These are phyloP conservation scores for Probosciger aterrimus DNA, from an alignment of 2,113 vertebrate species.

Conservation along the genomic window DNA sequence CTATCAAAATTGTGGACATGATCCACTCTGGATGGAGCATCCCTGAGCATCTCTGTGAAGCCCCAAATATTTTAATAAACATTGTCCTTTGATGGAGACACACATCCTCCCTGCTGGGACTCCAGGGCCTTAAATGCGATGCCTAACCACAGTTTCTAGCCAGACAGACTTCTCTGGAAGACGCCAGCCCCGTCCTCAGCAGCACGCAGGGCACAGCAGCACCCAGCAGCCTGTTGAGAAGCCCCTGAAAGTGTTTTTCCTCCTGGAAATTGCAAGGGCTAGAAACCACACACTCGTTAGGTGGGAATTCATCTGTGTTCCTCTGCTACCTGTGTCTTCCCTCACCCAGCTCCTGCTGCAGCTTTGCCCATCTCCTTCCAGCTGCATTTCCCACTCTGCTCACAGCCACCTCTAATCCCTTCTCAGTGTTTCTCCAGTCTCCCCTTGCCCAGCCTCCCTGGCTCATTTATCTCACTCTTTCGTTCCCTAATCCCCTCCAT, in stretches of 20 bases:
- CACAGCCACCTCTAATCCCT: neutral
- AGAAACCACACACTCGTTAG: neutral
- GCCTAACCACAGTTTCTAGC: neutral
- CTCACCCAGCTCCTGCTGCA: neutral
- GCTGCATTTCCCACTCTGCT: neutral
- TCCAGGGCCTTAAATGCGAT: neutral
- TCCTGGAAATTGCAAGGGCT: neutral
- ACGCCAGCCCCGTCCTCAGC: neutral
- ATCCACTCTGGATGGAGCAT: neutral
- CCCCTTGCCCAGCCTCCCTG: neutral
- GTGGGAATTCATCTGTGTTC: neutral
- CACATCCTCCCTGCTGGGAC: neutral
- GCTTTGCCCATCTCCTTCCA: neutral
- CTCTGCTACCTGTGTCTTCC: neutral
- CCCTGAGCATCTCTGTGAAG: neutral
- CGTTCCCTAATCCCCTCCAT: neutral
- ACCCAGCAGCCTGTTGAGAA: neutral
- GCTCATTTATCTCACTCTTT: neutral
- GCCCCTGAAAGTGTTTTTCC: neutral
- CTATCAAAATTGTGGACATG: neutral
- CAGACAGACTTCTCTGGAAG: neutral
- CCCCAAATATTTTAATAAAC: neutral
- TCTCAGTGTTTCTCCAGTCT: neutral
- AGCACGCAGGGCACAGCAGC: neutral
- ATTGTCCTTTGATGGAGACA: neutral